Evolutionary conservation across 2,113 vertebrate species (phyloP).

Genomic region (Heteronetta atricapilla): DNA sequence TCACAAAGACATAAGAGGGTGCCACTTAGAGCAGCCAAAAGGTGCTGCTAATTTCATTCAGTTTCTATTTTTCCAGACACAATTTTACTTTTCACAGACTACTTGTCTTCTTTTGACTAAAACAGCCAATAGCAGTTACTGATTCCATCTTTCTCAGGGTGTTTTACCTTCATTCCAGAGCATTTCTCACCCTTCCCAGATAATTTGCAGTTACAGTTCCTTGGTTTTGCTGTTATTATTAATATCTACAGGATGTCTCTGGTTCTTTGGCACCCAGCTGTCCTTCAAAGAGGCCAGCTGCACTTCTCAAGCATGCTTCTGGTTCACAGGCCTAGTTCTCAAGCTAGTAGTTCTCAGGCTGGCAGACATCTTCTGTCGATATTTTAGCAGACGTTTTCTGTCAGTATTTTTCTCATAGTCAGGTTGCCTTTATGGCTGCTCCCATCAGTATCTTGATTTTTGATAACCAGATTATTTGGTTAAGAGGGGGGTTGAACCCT

Average conservation of each 20-base stretch:
- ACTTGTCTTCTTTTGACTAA: not conserved
- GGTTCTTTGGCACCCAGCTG: not conserved
- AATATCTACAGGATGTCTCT: not conserved
- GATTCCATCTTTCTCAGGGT: not conserved
- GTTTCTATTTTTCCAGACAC: not conserved
- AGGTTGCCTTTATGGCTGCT: not conserved
- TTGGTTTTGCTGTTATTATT: not conserved
- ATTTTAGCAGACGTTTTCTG: not conserved
- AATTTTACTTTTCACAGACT: not conserved
- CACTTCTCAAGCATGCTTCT: not conserved
- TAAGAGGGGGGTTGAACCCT: not conserved
- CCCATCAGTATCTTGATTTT: not conserved
- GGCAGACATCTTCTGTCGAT: not conserved
- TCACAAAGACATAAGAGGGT: not conserved
- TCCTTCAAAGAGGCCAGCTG: not conserved
- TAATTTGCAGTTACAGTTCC: not conserved
- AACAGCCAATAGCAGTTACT: not conserved
- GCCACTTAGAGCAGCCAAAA: not conserved
- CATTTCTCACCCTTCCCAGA: not conserved
- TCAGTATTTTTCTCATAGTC: not conserved
- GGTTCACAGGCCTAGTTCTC: not conserved
- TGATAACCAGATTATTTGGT: not conserved
- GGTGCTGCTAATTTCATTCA: not conserved
- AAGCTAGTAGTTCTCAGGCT: not conserved
- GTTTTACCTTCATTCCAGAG: not conserved